Base-by-base conservation (phyloP, 2,888 invertebrate genomes). In the Epinotia brunnichana region DNA sequence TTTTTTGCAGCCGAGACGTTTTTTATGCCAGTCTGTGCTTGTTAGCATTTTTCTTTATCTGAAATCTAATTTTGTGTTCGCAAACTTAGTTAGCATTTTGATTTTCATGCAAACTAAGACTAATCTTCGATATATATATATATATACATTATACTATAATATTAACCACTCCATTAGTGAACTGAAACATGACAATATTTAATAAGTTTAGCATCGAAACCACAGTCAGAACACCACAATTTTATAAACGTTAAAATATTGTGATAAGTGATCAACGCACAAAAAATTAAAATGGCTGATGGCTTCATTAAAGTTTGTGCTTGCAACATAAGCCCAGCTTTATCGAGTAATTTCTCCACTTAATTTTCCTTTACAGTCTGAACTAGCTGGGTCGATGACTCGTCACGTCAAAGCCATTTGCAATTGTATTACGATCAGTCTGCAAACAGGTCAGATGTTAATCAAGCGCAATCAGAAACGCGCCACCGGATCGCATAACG, bases 381-480 rank as follows among this genome's bases (percentile, higher is more conserved):
- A 66, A 66, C 56, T 56, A 24, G 41, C 41, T 3, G 41, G 56
- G 66, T n/a, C 66, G n/a, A 41, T 41, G 66, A 66, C 54, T 35
- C 39, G 54, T 59, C 44, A 59, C 69, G 54, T 62, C 73, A 67
- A 72, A 70, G 70, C 59, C 57, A 29, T 53, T 5, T 68, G 76
- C 79, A 80, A 82, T 84, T 79, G 80, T 81, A 80, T 84, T 83
- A 84, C 81, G 74, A 79, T 80, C 80, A 77, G 79, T 78, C 76
- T 74, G 77, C 84, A 86, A 86, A 86, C 85, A 86, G 81, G 80
- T 80, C 85, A 90, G 85, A 91, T 93, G 90, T 92, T 94, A 94
- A 94, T 94, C 94, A 94, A 92, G 92, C 91, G 89, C 93, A 94
- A 94, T 94, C 94, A 94, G 90, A 86, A 87, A 85, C 87, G 92